Evolutionary conservation across 2,113 vertebrate genomes (phyloP).

Genomic region (Diadophis punctatus): DNA sequence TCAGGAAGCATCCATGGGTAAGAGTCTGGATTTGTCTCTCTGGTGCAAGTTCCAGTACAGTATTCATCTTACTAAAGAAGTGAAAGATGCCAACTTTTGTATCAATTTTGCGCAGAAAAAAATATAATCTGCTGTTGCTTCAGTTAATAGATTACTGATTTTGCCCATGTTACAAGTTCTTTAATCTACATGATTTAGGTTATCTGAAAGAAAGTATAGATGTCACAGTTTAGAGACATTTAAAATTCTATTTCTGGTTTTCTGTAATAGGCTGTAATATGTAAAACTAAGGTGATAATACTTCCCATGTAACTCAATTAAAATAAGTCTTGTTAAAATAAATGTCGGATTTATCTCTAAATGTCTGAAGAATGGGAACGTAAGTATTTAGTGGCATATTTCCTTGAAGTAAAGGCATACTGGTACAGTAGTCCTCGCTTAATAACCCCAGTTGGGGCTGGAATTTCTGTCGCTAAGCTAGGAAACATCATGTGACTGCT

Average conservation of each 20-base stretch:
- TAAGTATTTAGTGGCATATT: not conserved
- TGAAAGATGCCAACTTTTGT: not conserved
- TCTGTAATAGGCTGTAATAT: not conserved
- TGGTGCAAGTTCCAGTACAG: not conserved
- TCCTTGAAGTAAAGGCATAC: too few species aligned
- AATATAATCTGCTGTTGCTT: not conserved
- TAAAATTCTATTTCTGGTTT: not conserved
- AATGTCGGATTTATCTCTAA: not conserved
- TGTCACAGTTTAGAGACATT: not conserved
- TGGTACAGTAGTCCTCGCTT: not conserved
- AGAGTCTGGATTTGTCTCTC: not conserved
- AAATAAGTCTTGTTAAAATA: not conserved
- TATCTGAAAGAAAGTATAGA: not conserved
- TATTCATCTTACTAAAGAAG: not conserved
- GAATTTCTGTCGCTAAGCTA: not conserved
- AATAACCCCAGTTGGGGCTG: not conserved
- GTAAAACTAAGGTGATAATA: not conserved
- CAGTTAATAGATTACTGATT: not conserved
- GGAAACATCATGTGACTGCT: not conserved
- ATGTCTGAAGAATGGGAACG: not conserved
- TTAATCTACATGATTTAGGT: not conserved
- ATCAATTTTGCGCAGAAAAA: not conserved
- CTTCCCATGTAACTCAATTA: not conserved
- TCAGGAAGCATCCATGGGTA: not conserved
- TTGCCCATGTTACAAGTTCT: not conserved